A percentile compares a stretch with the other conserved stretches of the same genome.
These are phyloP conservation scores for Shinisaurus crocodilurus DNA, from an alignment of 2,113 vertebrate genomes.

Conservation along the genomic window DNA sequence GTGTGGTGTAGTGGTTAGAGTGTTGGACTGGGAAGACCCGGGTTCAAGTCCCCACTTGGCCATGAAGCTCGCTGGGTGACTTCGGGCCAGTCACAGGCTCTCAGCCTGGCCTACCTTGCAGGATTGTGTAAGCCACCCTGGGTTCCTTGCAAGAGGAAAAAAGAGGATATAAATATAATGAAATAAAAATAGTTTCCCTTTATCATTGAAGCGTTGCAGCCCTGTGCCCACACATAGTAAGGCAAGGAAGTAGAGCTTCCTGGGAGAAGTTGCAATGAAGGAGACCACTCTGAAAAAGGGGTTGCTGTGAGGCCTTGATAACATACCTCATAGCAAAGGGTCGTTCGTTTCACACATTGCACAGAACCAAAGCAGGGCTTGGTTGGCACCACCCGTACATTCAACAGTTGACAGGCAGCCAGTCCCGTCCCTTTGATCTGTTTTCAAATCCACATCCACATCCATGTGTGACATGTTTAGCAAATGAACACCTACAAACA, in stretches of 20 bases:
- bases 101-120: too few relatives aligned
- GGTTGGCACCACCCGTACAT: background rate
- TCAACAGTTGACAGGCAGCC: background rate
- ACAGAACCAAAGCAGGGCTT: background rate
- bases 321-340: background rate
- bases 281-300: background rate
- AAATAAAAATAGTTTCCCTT: background rate
- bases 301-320: background rate
- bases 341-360: background rate
- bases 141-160: too few relatives aligned
- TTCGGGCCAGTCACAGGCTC: too few relatives aligned
- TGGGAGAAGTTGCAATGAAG: too few relatives aligned
- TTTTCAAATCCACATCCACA: background rate
- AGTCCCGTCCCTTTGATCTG: background rate
- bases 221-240: background rate
- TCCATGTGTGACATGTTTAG: background rate
- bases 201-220: background rate
- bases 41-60: too few relatives aligned
- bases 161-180: too few relatives aligned
- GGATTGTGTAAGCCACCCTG: too few relatives aligned
- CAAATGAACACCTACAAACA: background rate
- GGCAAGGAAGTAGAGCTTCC: too few relatives aligned
- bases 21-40: too few relatives aligned
- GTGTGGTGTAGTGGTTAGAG: too few relatives aligned
- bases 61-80: too few relatives aligned